These are phyloP conservation scores for Uromys caudimaculatus DNA, from an alignment of 2,797 vertebrate species.

Conservation along the genomic window DNA sequence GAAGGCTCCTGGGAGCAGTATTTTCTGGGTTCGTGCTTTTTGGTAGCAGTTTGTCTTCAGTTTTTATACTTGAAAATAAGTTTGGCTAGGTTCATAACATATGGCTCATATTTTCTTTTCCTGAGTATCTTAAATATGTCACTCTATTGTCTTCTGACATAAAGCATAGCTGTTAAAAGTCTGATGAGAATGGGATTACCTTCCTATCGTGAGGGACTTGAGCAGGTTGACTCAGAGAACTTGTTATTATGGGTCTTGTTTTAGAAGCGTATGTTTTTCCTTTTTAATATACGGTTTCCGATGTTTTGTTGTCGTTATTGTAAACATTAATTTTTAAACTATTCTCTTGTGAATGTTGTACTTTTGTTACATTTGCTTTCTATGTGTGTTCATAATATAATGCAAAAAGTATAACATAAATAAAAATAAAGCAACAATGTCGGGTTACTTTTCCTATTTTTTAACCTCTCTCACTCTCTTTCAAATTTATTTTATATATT, in stretches of 20 bases:
- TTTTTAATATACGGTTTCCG: neutral
- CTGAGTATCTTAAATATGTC: constrained; percentile 71
- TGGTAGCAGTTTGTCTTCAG: constrained; percentile 63
- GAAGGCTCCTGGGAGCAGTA: constrained; percentile 69
- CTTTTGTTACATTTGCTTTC: neutral
- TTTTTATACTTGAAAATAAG: constrained; percentile 60
- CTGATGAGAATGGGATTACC: constrained; percentile 34
- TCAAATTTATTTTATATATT: neutral
- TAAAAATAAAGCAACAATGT: neutral
- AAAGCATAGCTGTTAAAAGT: constrained; percentile 71
- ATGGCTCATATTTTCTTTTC: constrained; percentile 66
- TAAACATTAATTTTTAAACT: neutral
- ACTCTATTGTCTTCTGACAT: constrained; percentile 69
- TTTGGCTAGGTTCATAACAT: constrained; percentile 64
- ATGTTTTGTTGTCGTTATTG: neutral
- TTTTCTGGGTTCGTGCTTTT: constrained; percentile 64
- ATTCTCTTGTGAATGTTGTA: neutral
- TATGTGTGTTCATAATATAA: neutral
- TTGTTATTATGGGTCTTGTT: neutral
- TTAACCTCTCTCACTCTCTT: neutral
- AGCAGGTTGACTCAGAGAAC: constrained; percentile 13
- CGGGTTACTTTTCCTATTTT: neutral
- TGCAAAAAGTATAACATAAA: neutral
- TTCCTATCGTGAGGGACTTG: constrained; percentile 15
- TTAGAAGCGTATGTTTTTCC: neutral